phyloP scores from a whole-genome alignment of 1,140 invertebrate species.

The Halotydeus destructor region DNA sequence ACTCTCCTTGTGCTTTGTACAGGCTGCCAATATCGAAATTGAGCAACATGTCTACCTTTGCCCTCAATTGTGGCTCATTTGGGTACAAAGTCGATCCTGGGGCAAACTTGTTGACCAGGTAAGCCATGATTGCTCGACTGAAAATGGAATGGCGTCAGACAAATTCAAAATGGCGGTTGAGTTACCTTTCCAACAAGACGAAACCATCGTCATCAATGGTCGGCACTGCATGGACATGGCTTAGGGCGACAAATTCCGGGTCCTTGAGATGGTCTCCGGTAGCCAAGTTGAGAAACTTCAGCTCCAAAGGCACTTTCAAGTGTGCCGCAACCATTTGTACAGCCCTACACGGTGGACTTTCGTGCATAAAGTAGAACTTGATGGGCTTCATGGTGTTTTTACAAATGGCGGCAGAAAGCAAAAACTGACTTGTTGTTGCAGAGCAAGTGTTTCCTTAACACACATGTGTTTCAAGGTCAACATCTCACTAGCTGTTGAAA shows the following conservation, averaged over 20 bases:
- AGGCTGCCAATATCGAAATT: slow-evolving; percentile 35
- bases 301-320: slow-evolving; percentile 44
- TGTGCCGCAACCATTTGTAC: slow-evolving; percentile 27
- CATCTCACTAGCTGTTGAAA: no score
- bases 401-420: no score
- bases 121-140: slow-evolving; percentile 14
- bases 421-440: no score
- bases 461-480: no score
- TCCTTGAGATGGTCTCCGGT: no score
- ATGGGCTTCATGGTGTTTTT: slow-evolving; percentile 16
- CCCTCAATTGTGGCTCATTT: slow-evolving; percentile 38
- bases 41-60: slow-evolving; percentile 44
- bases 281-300: slow-evolving; percentile 39
- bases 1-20: no score
- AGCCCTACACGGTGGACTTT: slow-evolving; percentile 16
- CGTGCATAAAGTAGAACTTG: slow-evolving; percentile 15
- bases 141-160: no score
- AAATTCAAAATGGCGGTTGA: no score
- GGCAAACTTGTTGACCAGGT: slow-evolving; percentile 29
- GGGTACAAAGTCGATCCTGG: slow-evolving; percentile 43
- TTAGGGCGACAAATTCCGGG: no score
- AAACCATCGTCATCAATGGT: slow-evolving; percentile 41
- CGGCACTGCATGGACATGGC: slow-evolving; percentile 45
- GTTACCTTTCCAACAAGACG: slow-evolving; percentile 39
- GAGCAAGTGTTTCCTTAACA: no score